Base-by-base conservation (phyloP, 2,113 vertebrate species). In the Leucopsar rothschildi region DNA sequence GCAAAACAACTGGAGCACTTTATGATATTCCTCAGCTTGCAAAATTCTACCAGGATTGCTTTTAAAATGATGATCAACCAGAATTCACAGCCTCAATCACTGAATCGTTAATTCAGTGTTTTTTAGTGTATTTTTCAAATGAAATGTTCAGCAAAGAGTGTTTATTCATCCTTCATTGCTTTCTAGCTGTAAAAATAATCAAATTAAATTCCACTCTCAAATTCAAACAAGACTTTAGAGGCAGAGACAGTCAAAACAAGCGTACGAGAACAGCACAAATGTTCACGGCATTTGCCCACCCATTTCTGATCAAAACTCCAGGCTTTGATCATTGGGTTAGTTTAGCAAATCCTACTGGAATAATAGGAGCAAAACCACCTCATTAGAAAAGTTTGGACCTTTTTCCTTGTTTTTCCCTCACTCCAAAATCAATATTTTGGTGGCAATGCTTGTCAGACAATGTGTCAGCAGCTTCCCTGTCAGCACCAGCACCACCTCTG, bases 51-150 rank as follows among this genome's bases (percentile, higher is more conserved):
- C 79, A 57, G 79, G 2, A 21, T 1, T 3, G 28, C 66, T 91
- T 77, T 71, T n/a, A 85, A 76, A 93, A 9, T 2, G 45, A 86
- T 15, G n/a, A 90, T 77, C 63, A 94, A 83, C 90, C 86, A 69
- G 42, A 90, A 92, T 73, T 90, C 95, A 77, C 88, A 84, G 92
- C 88, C 72, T 81, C 88, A 22, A 44, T 78, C 80, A 23, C 76
- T 2, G 76, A 73, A 35, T 70, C 60, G 40, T 86, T 86, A 81
- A 88, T 88, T 86, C 91, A 3, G 59, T 28, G 64, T 18, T 4
- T 90, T 96, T 93, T 59, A 92, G 92, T 10, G 57, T 78, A 60
- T 83, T 97, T 94, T 88, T 83, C 88, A 86, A 96, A 91, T 91
- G 69, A 86, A 95, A 78, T 68, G 88, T 37, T 92, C 92, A 94